Conservation (phyloP, 2,113 vertebrate species). For the Semicossyphus pulcher region DNA sequence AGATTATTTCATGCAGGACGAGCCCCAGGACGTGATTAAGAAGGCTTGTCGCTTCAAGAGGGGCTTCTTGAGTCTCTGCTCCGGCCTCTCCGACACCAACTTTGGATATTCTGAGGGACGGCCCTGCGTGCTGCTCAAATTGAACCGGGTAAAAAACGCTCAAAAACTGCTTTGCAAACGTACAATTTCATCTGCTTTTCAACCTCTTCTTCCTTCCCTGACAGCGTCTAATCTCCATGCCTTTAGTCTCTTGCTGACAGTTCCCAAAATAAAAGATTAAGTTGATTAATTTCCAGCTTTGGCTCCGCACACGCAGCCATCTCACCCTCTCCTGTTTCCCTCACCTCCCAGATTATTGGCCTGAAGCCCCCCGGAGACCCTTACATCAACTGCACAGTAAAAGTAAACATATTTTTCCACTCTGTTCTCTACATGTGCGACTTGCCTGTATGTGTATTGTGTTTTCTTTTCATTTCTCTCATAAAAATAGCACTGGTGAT, state of each 20-base stretch:
- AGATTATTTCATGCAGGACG: conserved; percentile 81
- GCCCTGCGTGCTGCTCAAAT: conserved; percentile 94
- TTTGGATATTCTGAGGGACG: conserved; percentile 91
- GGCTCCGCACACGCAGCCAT: not conserved
- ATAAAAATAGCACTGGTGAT: conserved; percentile 37
- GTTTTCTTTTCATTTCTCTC: conserved; percentile 46
- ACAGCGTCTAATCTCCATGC: not conserved
- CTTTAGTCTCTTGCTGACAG: not conserved
- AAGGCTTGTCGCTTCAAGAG: conserved; percentile 89
- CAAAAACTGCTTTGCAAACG: not conserved
- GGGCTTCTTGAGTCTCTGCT: conserved; percentile 85
- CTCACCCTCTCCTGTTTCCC: conserved; percentile 34
- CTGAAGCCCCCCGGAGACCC: conserved; percentile 90
- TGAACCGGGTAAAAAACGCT: conserved; percentile 93
- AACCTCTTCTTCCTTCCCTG: not conserved
- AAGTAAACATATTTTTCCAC: conserved; percentile 82
- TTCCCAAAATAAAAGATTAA: conserved; percentile 20
- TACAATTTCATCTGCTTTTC: not conserved
- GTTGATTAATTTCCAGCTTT: conserved; percentile 1
- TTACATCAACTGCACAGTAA: conserved; percentile 86
- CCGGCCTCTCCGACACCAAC: conserved; percentile 84
- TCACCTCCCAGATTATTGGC: conserved; percentile 90
- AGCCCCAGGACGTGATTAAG: conserved; percentile 62
- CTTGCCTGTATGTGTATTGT: conserved; percentile 46
- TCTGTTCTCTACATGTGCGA: conserved; percentile 1